Conservation (phyloP, 2,113 vertebrate species). For the Aythya baeri region DNA sequence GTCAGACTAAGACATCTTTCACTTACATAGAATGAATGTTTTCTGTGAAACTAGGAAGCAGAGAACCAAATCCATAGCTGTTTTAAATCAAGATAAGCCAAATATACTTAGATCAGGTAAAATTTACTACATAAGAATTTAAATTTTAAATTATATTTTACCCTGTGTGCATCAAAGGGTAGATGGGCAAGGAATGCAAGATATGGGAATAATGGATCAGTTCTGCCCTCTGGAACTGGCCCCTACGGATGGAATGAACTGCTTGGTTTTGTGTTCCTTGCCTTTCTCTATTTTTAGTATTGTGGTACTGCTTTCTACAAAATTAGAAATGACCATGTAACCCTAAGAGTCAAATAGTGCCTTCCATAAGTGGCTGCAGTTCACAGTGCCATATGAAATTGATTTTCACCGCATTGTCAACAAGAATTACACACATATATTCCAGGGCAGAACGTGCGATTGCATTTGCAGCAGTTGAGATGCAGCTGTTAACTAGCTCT, state of each 20-base stretch:
- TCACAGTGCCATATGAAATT: not conserved
- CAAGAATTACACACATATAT: not conserved
- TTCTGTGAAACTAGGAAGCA: not conserved
- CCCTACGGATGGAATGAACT: not conserved
- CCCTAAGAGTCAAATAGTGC: not conserved
- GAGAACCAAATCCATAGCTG: not conserved
- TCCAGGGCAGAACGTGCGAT: not conserved
- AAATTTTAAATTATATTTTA: not conserved
- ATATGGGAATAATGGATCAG: not conserved
- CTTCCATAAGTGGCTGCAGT: not conserved
- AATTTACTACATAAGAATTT: not conserved
- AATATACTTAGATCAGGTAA: not conserved
- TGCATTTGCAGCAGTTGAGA: not conserved
- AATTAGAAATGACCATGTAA: not conserved
- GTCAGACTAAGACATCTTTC: not conserved
- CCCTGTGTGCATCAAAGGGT: not conserved
- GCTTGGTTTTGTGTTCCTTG: not conserved
- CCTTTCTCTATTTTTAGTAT: not conserved
- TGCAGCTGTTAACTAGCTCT: not conserved
- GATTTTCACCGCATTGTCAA: conserved; percentile 13
- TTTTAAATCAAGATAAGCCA: not conserved
- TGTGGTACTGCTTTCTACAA: not conserved
- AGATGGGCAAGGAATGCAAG: not conserved
- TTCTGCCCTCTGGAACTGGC: not conserved
- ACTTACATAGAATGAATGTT: not conserved